phyloP scores from a whole-genome alignment of 2,113 vertebrate genomes.

The Brienomyrus brachyistius region DNA sequence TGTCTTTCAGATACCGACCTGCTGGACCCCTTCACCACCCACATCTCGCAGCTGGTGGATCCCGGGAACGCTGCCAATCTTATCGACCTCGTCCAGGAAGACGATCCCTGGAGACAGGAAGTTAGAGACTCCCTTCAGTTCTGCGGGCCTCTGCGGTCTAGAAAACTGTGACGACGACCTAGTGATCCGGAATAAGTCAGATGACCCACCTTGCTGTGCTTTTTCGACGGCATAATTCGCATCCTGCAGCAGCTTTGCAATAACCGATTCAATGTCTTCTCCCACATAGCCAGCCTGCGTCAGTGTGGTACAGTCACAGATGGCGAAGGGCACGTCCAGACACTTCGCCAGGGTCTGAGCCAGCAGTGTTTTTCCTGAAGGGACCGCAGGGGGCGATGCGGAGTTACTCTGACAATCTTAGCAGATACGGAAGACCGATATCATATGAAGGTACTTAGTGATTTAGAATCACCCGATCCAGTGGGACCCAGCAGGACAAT shows the following conservation, averaged over 20 bases:
- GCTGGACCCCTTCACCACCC: slow-evolving; percentile 96
- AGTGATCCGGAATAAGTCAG: not conserved
- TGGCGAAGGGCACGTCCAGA: slow-evolving; percentile 93
- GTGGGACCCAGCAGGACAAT: slow-evolving; percentile 94
- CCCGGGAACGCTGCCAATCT: slow-evolving; percentile 96
- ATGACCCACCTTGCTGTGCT: slow-evolving; percentile 85
- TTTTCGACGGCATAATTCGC: slow-evolving; percentile 95
- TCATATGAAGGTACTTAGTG: not conserved
- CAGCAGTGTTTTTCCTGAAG: slow-evolving; percentile 88
- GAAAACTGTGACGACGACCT: not conserved
- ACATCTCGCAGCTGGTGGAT: slow-evolving; percentile 95
- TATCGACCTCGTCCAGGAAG: slow-evolving; percentile 97
- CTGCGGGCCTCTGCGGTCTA: not conserved
- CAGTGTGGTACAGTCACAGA: slow-evolving; percentile 94
- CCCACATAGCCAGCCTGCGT: slow-evolving; percentile 96
- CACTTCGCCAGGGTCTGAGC: slow-evolving; percentile 94
- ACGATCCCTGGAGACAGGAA: slow-evolving; percentile 75
- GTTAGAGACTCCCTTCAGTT: not conserved
- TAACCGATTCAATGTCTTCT: slow-evolving; percentile 94
- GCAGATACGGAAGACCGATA: not conserved
- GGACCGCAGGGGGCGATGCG: not conserved
- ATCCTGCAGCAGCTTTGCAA: slow-evolving; percentile 93
- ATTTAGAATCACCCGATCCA: slow-evolving; percentile 73
- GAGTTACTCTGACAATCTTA: not conserved
- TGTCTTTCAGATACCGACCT: slow-evolving; percentile 54